These are phyloP conservation scores for Bhutanitis thaidina DNA, from an alignment of 2,888 invertebrate genomes.

Conservation along the genomic window DNA sequence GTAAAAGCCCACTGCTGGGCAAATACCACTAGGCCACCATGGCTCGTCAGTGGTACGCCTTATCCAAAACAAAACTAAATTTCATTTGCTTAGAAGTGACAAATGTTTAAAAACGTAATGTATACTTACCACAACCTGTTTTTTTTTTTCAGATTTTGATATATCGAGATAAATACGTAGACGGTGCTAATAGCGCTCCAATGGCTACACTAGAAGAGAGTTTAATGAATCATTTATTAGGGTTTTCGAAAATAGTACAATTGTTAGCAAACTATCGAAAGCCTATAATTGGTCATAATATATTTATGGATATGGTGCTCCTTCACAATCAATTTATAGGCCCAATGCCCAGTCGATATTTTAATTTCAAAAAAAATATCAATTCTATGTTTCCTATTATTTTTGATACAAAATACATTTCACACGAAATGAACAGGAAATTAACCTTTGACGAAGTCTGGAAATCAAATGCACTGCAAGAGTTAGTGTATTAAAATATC, in stretches of 20 bases:
- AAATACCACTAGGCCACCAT: too few species aligned
- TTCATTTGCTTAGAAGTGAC: too few species aligned
- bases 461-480: constrained; percentile 74
- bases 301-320: constrained; percentile 84
- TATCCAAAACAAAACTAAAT: too few species aligned
- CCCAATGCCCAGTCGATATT: constrained; percentile 83
- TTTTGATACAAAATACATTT: constrained; percentile 87
- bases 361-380: constrained; percentile 82
- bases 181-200: constrained; percentile 54
- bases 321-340: constrained; percentile 86
- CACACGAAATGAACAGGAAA: constrained; percentile 72
- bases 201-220: constrained; percentile 67
- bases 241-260: constrained; percentile 84
- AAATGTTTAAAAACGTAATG: too few species aligned
- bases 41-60: too few species aligned
- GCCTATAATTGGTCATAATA: constrained; percentile 89
- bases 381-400: constrained; percentile 82
- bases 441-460: constrained; percentile 68
- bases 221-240: constrained; percentile 74
- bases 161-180: constrained; percentile 60
- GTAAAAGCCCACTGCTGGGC: too few species aligned
- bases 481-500: constrained; percentile 43
- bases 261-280: constrained; percentile 80
- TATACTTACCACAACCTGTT: too few species aligned
- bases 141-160: constrained; percentile 48